These are phyloP conservation scores for Diadophis punctatus DNA, from an alignment of 2,113 vertebrate genomes.

Conservation along the genomic window DNA sequence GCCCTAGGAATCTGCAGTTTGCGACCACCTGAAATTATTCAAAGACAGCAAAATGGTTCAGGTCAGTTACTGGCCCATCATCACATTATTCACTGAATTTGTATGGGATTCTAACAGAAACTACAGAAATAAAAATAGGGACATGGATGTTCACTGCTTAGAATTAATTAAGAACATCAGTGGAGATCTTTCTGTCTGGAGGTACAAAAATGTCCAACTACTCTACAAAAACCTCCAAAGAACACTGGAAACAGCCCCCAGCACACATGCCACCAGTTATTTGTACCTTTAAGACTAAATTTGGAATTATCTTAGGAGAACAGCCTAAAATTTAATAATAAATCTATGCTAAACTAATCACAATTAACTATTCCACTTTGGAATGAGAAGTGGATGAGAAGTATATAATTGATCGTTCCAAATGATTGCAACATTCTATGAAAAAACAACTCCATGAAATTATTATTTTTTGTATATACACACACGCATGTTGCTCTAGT, in stretches of 20 bases:
- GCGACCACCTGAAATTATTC: conserved; percentile 75
- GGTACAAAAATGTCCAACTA: background rate
- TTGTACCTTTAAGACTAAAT: background rate
- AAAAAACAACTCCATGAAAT: background rate
- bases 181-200: background rate
- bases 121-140: background rate
- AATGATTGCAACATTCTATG: background rate
- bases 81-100: background rate
- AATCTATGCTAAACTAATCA: background rate
- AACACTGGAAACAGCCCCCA: too few relatives aligned
- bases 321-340: background rate
- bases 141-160: background rate
- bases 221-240: background rate
- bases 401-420: background rate
- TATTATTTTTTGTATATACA: background rate
- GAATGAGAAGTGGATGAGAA: background rate
- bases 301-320: background rate
- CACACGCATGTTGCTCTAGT: background rate
- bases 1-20: conserved; percentile 86
- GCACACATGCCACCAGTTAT: too few relatives aligned
- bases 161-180: background rate
- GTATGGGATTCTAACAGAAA: background rate
- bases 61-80: background rate
- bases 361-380: background rate
- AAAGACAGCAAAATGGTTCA: background rate